These are phyloP conservation scores for Ligdia adustata DNA, from an alignment of 2,888 invertebrate genomes.

Conservation along the genomic window DNA sequence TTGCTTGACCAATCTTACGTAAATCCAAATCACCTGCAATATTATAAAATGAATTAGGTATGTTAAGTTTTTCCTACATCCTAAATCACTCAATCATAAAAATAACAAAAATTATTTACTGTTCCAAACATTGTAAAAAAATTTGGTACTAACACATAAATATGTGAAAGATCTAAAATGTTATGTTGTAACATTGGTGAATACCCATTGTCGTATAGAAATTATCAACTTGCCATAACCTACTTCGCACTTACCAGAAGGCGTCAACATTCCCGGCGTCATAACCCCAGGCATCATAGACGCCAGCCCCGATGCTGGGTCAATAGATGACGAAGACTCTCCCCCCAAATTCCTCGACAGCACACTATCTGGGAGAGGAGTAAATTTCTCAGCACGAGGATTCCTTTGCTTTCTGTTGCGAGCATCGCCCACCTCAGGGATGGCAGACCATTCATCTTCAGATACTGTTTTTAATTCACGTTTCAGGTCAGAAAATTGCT, in stretches of 20 bases:
- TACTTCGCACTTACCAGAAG: too few species aligned
- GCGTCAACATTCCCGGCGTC: conserved; percentile 94
- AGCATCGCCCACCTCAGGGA: conserved; percentile 99
- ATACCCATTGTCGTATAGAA: too few species aligned
- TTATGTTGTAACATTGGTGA: too few species aligned
- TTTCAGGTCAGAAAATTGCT: conserved; percentile 99
- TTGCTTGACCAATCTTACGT: conserved; percentile 98
- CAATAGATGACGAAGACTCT: conserved; percentile 90
- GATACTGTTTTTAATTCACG: conserved; percentile 92
- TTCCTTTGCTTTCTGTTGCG: conserved; percentile 98
- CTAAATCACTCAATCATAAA: too few species aligned
- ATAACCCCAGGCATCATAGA: conserved; percentile 94
- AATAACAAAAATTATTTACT: too few species aligned
- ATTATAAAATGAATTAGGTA: too few species aligned
- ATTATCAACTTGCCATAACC: too few species aligned
- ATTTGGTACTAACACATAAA: too few species aligned
- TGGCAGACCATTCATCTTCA: conserved; percentile 97
- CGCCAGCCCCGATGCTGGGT: conserved; percentile 93
- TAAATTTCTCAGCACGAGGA: conserved; percentile 97
- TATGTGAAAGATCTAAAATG: too few species aligned
- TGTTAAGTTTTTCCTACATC: too few species aligned
- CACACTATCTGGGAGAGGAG: conserved; percentile 98
- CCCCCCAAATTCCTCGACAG: conserved; percentile 94
- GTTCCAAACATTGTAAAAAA: too few species aligned
- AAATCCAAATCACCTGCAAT: conserved; percentile 93